Percentiles rank a stretch among this genome's conserved stretches.
Conservation (phyloP, 1,140 invertebrate species). For the Eriosoma lanigerum region DNA sequence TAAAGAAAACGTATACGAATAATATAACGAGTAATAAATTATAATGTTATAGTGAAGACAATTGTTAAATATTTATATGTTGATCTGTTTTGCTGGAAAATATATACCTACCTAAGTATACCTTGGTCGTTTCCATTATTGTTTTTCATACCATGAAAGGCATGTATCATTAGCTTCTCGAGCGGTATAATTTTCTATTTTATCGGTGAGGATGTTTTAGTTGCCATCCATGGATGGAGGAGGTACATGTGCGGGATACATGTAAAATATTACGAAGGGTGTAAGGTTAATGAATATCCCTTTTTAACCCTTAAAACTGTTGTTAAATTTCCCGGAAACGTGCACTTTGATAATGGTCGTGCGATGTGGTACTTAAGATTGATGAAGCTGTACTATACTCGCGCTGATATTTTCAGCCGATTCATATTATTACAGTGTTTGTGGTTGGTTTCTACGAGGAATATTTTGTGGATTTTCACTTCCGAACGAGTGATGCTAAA, state of each 20-base stretch:
- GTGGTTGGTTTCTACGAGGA: neutral
- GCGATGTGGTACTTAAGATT: constrained; percentile 6
- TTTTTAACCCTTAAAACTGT: constrained; percentile 46
- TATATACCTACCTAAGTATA: too few relatives aligned
- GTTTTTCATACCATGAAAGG: neutral
- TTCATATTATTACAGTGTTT: neutral
- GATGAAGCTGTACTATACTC: constrained; percentile 8
- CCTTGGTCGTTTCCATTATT: neutral
- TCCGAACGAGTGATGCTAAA: neutral
- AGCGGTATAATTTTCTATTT: constrained; percentile 33
- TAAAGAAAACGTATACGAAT: too few relatives aligned
- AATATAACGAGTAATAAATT: too few relatives aligned
- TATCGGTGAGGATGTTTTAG: constrained; percentile 1
- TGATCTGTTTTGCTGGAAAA: too few relatives aligned
- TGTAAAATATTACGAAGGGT: constrained; percentile 44
- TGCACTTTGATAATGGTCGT: constrained; percentile 7
- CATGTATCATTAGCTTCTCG: constrained; percentile 17
- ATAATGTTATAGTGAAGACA: too few relatives aligned
- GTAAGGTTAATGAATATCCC: constrained; percentile 47
- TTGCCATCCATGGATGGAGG: neutral
- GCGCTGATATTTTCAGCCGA: neutral
- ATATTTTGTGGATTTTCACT: neutral
- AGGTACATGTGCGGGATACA: neutral
- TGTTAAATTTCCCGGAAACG: constrained; percentile 49
- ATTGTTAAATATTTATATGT: too few relatives aligned